A percentile compares a stretch with the other conserved stretches of the same genome.
phyloP scores from a whole-genome alignment of 2,113 vertebrate species.

The Hyla sarda region DNA sequence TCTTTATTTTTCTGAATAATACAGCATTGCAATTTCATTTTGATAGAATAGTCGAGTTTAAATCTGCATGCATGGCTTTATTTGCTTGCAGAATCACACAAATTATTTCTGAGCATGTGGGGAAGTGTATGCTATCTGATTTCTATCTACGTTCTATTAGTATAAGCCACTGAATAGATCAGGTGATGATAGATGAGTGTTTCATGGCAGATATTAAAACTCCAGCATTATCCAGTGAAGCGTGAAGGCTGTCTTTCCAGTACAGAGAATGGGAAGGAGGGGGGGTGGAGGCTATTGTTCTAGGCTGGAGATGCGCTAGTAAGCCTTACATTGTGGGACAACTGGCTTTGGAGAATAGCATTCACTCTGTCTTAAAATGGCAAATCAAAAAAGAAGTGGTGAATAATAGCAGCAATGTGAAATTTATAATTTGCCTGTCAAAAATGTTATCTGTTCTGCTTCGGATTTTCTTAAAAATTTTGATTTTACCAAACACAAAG shows the following conservation, averaged over 20 bases:
- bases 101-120: slow-evolving; percentile 39
- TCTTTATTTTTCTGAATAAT: neutral
- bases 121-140: slow-evolving; percentile 49
- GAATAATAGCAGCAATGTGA: neutral
- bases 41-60: neutral
- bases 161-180: slow-evolving; percentile 55
- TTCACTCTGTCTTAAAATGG: neutral
- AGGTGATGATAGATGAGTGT: slow-evolving; percentile 50
- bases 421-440: neutral
- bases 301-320: slow-evolving; percentile 2
- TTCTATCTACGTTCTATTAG: slow-evolving; percentile 53
- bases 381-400: neutral
- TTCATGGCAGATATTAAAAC: slow-evolving; percentile 53
- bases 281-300: slow-evolving; percentile 4
- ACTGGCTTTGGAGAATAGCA: neutral
- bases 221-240: slow-evolving; percentile 44
- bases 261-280: slow-evolving; percentile 5
- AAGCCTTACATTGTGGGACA: slow-evolving; percentile 19
- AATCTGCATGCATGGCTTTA: slow-evolving; percentile 47
- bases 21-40: slow-evolving; percentile 39
- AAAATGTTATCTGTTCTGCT: neutral
- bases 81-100: slow-evolving; percentile 40
- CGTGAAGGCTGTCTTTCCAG: slow-evolving; percentile 52
- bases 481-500: neutral
- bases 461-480: neutral